These are phyloP conservation scores for Abscondita cerata DNA, from an alignment of 2,888 invertebrate species.

Conservation along the genomic window DNA sequence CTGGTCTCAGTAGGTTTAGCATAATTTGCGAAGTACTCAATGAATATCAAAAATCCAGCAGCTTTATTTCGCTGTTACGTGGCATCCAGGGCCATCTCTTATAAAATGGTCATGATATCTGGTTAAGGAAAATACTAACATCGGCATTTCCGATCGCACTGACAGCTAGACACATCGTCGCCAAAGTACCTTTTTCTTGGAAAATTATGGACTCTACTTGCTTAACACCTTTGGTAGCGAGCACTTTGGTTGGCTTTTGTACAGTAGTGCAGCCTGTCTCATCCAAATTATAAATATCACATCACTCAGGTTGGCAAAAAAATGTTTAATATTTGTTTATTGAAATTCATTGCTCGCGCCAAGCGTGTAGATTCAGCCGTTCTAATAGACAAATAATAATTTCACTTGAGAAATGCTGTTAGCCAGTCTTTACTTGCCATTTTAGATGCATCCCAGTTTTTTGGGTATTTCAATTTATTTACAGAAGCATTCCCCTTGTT, in stretches of 20 bases:
- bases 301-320: no score
- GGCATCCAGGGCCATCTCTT: no score
- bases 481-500: no score
- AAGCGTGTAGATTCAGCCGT: background rate
- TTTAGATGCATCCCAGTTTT: background rate
- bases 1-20: constrained; percentile 37
- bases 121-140: constrained; percentile 30
- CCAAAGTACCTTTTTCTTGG: constrained; percentile 42
- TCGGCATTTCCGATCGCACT: constrained; percentile 32
- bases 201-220: constrained; percentile 48
- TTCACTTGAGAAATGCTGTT: background rate
- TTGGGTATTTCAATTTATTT: constrained; percentile 1
- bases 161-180: constrained; percentile 27
- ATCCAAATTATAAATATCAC: constrained; percentile 36
- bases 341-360: constrained; percentile 18
- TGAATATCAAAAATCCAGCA: constrained; percentile 29
- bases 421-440: background rate
- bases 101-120: no score
- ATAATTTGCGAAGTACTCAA: constrained; percentile 29
- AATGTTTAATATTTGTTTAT: background rate
- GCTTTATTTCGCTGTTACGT: constrained; percentile 13
- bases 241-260: constrained; percentile 49
- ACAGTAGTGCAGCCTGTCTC: constrained; percentile 55
- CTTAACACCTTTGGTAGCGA: constrained; percentile 44
- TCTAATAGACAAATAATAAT: background rate